Evolutionary conservation across 2,888 invertebrate species (phyloP).

Genomic region (Sarcophaga carnaria): DNA sequence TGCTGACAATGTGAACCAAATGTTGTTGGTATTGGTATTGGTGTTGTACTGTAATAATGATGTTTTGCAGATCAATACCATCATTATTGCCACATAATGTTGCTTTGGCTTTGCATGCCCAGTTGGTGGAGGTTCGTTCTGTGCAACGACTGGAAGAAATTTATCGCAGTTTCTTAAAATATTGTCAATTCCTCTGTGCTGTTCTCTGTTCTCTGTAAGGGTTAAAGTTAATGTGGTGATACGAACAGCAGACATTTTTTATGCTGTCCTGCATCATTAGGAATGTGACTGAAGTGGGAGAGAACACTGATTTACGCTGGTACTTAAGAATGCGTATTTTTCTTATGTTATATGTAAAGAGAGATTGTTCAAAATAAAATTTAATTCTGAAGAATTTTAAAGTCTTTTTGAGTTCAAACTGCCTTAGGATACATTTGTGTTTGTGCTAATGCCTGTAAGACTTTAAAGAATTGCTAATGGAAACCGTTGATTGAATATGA

Average conservation of each 20-base stretch:
- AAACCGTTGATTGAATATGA: too few species aligned
- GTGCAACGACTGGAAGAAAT: constrained; percentile 71
- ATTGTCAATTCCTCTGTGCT: not conserved
- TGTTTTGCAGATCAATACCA: constrained; percentile 32
- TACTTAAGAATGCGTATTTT: too few species aligned
- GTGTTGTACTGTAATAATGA: not conserved
- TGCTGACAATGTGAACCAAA: constrained; percentile 15
- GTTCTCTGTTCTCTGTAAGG: not conserved
- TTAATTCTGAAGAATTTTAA: too few species aligned
- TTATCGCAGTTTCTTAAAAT: constrained; percentile 66
- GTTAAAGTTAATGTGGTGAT: not conserved
- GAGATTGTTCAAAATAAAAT: too few species aligned
- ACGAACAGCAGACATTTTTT: not conserved
- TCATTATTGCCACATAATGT: constrained; percentile 49
- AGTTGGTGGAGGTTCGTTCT: constrained; percentile 69
- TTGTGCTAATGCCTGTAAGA: too few species aligned
- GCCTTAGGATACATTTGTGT: too few species aligned
- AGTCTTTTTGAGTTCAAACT: too few species aligned
- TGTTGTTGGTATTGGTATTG: constrained; percentile 21
- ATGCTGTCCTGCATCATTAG: not conserved
- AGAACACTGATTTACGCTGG: too few species aligned
- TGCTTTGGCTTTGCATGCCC: constrained; percentile 10
- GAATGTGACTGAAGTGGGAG: too few species aligned
- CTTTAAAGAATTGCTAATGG: too few species aligned
- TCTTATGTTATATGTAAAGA: too few species aligned